Evolutionary conservation across 2,113 vertebrate species (phyloP).

Genomic region (Poeciliopsis occidentalis): DNA sequence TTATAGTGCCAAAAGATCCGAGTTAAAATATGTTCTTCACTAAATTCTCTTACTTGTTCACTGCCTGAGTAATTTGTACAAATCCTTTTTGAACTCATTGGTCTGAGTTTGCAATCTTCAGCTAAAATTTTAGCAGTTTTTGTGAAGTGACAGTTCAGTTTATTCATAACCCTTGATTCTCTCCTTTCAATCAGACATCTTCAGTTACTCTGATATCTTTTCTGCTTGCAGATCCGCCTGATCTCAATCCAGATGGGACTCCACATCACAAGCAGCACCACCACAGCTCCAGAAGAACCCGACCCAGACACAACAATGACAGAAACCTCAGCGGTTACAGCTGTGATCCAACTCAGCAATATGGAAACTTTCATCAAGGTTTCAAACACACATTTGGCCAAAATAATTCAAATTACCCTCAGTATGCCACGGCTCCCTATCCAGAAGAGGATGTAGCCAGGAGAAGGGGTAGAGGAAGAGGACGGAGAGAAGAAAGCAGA

Average conservation of each 20-base stretch:
- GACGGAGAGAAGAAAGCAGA: constrained; percentile 68
- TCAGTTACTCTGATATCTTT: not conserved
- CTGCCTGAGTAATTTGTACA: too few species aligned
- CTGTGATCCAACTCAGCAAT: constrained; percentile 68
- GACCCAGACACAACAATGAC: constrained; percentile 78
- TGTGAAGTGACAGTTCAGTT: not conserved
- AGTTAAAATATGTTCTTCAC: too few species aligned
- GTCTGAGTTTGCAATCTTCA: too few species aligned
- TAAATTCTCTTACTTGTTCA: too few species aligned
- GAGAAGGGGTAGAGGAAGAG: constrained; percentile 63
- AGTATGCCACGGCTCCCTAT: constrained; percentile 67
- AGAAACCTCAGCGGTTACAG: constrained; percentile 74
- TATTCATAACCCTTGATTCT: too few species aligned
- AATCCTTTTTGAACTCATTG: too few species aligned
- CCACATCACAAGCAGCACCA: constrained; percentile 76
- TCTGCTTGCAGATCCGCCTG: constrained; percentile 73
- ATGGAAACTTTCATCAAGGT: constrained; percentile 48
- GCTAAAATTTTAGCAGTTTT: too few species aligned
- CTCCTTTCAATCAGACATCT: not conserved
- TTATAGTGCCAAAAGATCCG: too few species aligned
- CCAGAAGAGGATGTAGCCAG: constrained; percentile 59
- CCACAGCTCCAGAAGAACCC: constrained; percentile 76
- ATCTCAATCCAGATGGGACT: constrained; percentile 82
- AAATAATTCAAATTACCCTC: constrained; percentile 29
- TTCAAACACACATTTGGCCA: constrained; percentile 38